Evolutionary conservation across 2,113 vertebrate genomes (phyloP).

Genomic region (Polypterus senegalus): DNA sequence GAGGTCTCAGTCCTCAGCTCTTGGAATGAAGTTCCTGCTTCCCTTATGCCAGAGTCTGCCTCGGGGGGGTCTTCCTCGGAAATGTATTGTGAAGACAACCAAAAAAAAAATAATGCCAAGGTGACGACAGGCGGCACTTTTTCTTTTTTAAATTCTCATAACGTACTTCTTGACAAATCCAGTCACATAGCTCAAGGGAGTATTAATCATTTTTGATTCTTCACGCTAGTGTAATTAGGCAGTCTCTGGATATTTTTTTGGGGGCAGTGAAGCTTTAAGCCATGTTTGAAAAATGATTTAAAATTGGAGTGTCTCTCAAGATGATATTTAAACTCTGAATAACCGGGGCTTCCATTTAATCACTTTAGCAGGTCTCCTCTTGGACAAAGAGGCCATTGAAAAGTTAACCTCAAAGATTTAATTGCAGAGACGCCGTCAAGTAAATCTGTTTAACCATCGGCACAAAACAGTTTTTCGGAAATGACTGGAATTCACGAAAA

Average conservation of each 20-base stretch:
- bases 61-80: too few relatives aligned
- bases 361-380: conserved; percentile 56
- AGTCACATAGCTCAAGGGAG: conserved; percentile 53
- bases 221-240: conserved; percentile 59
- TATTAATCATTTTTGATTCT: conserved; percentile 64
- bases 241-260: conserved; percentile 17
- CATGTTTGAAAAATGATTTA: conserved; percentile 57
- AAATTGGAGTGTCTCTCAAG: conserved; percentile 47
- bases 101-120: too few relatives aligned
- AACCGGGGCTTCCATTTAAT: conserved; percentile 54
- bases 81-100: too few relatives aligned
- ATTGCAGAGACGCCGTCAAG: not conserved
- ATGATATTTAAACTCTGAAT: conserved; percentile 44
- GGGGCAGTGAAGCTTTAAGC: conserved; percentile 50
- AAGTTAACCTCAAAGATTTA: not conserved
- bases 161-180: conserved; percentile 22
- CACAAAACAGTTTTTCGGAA: too few relatives aligned
- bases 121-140: not conserved
- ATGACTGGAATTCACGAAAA: too few relatives aligned
- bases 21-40: too few relatives aligned
- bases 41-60: too few relatives aligned
- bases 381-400: not conserved
- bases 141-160: conserved; percentile 1
- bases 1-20: too few relatives aligned
- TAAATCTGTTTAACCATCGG: not conserved